phyloP scores from a whole-genome alignment of 2,113 vertebrate species.

The Protobothrops flavoviridis region DNA sequence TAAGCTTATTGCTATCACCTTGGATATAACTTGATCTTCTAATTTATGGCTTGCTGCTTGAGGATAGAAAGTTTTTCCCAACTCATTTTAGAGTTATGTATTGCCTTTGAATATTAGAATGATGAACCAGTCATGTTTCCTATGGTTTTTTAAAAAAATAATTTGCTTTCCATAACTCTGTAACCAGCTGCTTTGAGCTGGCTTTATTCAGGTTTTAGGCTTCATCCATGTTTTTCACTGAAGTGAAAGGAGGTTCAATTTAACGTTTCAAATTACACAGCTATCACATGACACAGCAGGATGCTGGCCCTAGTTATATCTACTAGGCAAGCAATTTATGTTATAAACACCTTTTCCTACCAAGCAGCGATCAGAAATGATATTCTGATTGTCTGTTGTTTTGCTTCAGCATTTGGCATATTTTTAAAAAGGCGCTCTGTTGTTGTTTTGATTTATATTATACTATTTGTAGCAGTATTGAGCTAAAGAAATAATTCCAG shows the following conservation, averaged over 20 bases:
- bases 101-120: neutral
- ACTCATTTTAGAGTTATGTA: neutral
- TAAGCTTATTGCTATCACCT: slow-evolving; percentile 22
- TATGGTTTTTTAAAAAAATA: neutral
- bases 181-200: neutral
- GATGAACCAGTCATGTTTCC: neutral
- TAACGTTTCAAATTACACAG: slow-evolving; percentile 6
- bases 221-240: slow-evolving; percentile 1
- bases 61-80: neutral
- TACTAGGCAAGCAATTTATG: neutral
- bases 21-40: slow-evolving; percentile 8
- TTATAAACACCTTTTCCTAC: neutral
- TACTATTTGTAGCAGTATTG: neutral
- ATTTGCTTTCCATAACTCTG: slow-evolving; percentile 15
- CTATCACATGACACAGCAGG: slow-evolving; percentile 14
- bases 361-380: neutral
- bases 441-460: neutral
- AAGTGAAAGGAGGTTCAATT: slow-evolving; percentile 3
- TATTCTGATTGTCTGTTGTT: slow-evolving; percentile 14
- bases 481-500: slow-evolving; percentile 4
- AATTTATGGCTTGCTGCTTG: slow-evolving; percentile 7
- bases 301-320: neutral
- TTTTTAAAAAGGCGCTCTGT: neutral
- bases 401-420: neutral
- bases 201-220: neutral